A percentile compares a stretch with the other conserved stretches of the same genome.
These are phyloP conservation scores for Stichopus chloronotus DNA, from an alignment of 35 echinoderm and acorn worm genomes.

Conservation along the genomic window DNA sequence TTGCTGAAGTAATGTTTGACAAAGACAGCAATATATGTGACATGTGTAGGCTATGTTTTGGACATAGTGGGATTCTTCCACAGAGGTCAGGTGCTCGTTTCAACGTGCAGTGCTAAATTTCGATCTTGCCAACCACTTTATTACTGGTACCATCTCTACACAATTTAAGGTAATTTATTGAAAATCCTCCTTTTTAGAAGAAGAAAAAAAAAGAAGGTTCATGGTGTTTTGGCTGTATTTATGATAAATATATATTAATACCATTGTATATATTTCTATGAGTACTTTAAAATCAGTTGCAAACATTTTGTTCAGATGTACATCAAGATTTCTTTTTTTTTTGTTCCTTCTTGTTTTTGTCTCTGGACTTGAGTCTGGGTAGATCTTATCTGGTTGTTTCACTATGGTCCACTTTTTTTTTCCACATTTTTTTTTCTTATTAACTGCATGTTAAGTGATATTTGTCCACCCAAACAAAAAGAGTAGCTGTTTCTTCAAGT, in stretches of 20 bases:
- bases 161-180: slow-evolving; percentile 41
- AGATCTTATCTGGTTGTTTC: slow-evolving; percentile 11
- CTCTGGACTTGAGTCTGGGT: background rate
- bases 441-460: slow-evolving; percentile 46
- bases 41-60: no score
- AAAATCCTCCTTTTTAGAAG: slow-evolving; percentile 13
- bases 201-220: background rate
- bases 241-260: slow-evolving; percentile 56
- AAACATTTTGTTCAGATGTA: slow-evolving; percentile 39
- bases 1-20: no score
- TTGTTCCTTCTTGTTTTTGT: background rate
- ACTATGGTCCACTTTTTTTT: slow-evolving; percentile 32
- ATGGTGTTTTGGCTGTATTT: slow-evolving; percentile 44
- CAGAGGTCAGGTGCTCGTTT: no score
- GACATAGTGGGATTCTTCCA: no score
- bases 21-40: no score
- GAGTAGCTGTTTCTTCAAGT: slow-evolving; percentile 51
- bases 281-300: slow-evolving; percentile 47
- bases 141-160: slow-evolving; percentile 15
- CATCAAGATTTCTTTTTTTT: slow-evolving; percentile 22
- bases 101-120: background rate
- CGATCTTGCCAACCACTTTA: slow-evolving; percentile 7
- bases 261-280: slow-evolving; percentile 43
- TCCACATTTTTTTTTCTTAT: no score
- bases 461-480: slow-evolving; percentile 35